Evolutionary conservation across 2,888 invertebrate genomes (phyloP).

Genomic region (Erebia aethiops): DNA sequence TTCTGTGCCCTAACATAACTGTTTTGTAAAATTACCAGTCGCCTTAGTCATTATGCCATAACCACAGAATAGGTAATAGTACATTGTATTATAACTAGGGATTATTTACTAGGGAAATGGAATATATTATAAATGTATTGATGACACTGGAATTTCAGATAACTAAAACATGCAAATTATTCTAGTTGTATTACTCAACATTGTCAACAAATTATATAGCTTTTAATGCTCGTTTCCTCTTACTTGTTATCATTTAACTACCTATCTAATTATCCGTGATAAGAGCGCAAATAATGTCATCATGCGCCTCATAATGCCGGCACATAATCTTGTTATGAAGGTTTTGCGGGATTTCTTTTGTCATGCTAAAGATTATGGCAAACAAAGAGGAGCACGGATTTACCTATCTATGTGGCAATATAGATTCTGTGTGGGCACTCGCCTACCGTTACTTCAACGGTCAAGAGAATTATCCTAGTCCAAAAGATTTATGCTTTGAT

Average conservation of each 20-base stretch:
- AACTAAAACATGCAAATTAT: constrained; percentile 16
- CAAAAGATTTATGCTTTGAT: constrained; percentile 5
- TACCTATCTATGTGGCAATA: constrained; percentile 15
- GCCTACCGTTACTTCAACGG: constrained; percentile 4
- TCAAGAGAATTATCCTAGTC: not conserved
- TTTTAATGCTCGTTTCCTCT: constrained; percentile 30
- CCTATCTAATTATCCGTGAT: constrained; percentile 28
- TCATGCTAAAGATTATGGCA: constrained; percentile 2
- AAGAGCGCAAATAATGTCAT: constrained; percentile 31
- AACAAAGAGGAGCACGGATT: constrained; percentile 5
- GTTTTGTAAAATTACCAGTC: too few relatives aligned
- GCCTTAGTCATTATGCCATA: too few relatives aligned
- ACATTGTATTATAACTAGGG: too few relatives aligned
- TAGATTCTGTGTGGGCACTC: constrained; percentile 11
- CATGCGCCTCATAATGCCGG: constrained; percentile 23
- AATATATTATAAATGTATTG: too few relatives aligned
- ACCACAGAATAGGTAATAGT: too few relatives aligned
- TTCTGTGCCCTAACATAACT: too few relatives aligned
- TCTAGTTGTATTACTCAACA: constrained; percentile 5
- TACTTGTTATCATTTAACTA: constrained; percentile 25
- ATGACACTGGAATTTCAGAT: not conserved
- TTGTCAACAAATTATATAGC: constrained; percentile 9
- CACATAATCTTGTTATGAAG: constrained; percentile 27
- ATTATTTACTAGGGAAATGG: too few relatives aligned
- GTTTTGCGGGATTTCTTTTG: constrained; percentile 22